phyloP scores from a whole-genome alignment of 2,888 invertebrate species.

The Malacosoma neustria region DNA sequence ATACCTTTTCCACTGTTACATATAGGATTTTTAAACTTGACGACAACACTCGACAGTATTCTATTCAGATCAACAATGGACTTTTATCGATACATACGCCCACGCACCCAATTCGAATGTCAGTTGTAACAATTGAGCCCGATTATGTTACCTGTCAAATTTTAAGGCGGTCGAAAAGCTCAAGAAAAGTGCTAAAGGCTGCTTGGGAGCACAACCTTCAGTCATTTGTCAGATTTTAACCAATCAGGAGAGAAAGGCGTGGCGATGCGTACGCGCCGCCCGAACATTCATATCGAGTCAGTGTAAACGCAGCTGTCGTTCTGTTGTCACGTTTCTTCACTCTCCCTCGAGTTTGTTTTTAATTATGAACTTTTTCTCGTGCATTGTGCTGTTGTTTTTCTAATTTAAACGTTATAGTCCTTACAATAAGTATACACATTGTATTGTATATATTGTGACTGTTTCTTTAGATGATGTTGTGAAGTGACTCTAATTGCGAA shows the following conservation, averaged over 20 bases:
- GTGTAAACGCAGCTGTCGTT: constrained; percentile 60
- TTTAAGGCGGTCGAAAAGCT: constrained; percentile 60
- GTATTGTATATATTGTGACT: constrained; percentile 21
- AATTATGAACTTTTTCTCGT: constrained; percentile 50
- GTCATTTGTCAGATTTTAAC: constrained; percentile 41
- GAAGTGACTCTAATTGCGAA: constrained; percentile 40
- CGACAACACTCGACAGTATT: constrained; percentile 5
- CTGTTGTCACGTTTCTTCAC: constrained; percentile 36
- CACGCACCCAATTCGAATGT: constrained; percentile 46
- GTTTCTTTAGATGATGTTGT: constrained; percentile 40
- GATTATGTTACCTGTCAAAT: constrained; percentile 44
- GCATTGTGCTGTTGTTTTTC: constrained; percentile 23
- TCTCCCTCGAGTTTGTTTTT: constrained; percentile 30
- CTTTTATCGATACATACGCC: constrained; percentile 45
- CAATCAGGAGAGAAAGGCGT: constrained; percentile 48
- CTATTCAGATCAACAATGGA: constrained; percentile 35
- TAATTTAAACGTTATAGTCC: constrained; percentile 16
- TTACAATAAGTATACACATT: constrained; percentile 18
- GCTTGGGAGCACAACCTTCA: constrained; percentile 17
- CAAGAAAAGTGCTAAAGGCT: constrained; percentile 34
- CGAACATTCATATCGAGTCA: constrained; percentile 34
- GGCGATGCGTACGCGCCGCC: constrained; percentile 64
- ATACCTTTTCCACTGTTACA: not conserved
- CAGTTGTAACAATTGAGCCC: constrained; percentile 36
- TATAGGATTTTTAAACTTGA: not conserved